Base-by-base conservation (phyloP, 2,797 vertebrate genomes). In the Melopsittacus undulatus region DNA sequence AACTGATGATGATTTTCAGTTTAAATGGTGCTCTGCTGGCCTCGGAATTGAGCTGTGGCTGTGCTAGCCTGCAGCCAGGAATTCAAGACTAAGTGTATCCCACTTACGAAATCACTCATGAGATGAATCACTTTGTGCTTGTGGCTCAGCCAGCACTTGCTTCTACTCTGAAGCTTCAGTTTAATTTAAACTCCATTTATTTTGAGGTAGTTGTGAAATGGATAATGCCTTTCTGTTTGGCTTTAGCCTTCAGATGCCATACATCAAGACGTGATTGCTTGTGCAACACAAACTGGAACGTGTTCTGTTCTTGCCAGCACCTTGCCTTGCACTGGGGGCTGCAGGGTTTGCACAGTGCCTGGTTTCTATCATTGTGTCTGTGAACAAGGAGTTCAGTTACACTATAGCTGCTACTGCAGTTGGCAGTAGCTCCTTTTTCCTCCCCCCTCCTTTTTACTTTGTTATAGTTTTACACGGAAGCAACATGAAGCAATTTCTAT, bases 71-170 rank as follows among this genome's bases (percentile, higher is more conserved):
- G 75, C 81, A 89, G 94, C 89, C 90, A 93, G 56, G 74, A 73
- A 93, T 91, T 95, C 54, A 59, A 48, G 69, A 6, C 30, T 27
- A 23, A 87, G 52, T 75, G 42, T 69, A 36, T 84, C 74, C 80
- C 86, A 52, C 63, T 92, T 90, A 51, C 3, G 67, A 79, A 95
- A 67, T 92, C 11, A 24, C 72, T 87, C n/a, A 16, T 11, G 74
- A 67, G 83, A 76, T 90, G 70, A 95, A 79, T 96, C 67, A 84
- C 61, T 87, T 63, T 2, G 32, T 42, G 36, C 14, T 2, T 3
- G 46, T 92, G 94, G 40, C 90, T 90, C 86, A 87, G 72, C 70
- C 51, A 95, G 81, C 92, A 93, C 86, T 89, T 90, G 87, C 80
- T 92, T 76, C 73, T 68, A 16, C 76, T 83, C 89, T 2, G 34